Conservation (phyloP, 2,888 invertebrate genomes). For the Eledone cirrhosa region DNA sequence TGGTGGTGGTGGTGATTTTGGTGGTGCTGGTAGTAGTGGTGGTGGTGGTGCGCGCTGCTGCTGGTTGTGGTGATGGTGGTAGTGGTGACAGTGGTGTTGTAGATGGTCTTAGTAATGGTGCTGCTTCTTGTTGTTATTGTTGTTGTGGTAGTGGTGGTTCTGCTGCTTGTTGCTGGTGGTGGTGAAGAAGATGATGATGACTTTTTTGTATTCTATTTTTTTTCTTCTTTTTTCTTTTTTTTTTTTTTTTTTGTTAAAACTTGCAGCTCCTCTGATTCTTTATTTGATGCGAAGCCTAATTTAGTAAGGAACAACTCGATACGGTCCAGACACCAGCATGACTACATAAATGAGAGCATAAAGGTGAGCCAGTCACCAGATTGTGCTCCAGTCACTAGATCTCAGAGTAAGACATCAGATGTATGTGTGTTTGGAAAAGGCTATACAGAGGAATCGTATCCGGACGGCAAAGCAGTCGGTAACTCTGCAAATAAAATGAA, state of each 20-base stretch:
- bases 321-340: neutral
- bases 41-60: no score
- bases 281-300: conserved; percentile 11
- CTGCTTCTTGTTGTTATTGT: no score
- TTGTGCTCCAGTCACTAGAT: neutral
- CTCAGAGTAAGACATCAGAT: conserved; percentile 7
- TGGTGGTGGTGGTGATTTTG: no score
- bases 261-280: neutral
- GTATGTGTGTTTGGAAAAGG: conserved; percentile 18
- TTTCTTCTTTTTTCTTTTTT: no score
- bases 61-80: no score
- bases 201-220: no score
- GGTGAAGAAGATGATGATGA: no score
- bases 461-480: neutral
- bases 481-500: neutral
- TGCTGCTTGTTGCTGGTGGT: no score
- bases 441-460: neutral
- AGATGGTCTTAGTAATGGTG: no score
- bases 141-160: no score
- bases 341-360: conserved; percentile 8
- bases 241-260: neutral
- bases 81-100: no score
- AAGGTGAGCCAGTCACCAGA: conserved; percentile 15
- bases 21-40: no score
- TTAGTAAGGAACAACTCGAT: conserved; percentile 1